phyloP scores from a whole-genome alignment of 2,797 vertebrate species.

The Arctocebus calabarensis region DNA sequence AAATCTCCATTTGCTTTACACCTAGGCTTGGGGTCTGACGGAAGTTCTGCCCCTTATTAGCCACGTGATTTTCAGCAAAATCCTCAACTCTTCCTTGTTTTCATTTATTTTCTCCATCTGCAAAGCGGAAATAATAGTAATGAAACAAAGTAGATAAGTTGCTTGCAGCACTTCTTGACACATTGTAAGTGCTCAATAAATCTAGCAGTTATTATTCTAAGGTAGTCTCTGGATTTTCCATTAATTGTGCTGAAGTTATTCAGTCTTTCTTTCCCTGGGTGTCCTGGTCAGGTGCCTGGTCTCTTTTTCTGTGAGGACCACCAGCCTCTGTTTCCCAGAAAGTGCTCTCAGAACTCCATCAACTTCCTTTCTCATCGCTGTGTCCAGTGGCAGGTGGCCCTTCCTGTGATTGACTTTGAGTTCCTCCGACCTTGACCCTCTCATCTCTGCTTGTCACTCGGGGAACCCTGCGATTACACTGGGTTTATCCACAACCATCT shows the following conservation, averaged over 20 bases:
- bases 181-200: too few relatives aligned
- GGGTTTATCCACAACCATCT: neutral
- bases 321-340: neutral
- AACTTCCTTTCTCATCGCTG: neutral
- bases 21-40: neutral
- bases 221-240: neutral
- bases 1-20: neutral
- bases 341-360: neutral
- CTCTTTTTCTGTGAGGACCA: neutral
- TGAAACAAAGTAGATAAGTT: neutral
- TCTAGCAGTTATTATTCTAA: neutral
- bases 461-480: neutral
- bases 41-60: too few relatives aligned
- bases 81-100: neutral
- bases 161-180: neutral
- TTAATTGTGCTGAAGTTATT: neutral
- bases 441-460: neutral
- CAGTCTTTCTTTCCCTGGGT: neutral
- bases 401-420: neutral
- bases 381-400: fast-evolving
- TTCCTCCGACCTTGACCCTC: neutral
- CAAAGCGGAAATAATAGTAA: neutral
- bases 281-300: neutral
- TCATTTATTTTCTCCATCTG: neutral
- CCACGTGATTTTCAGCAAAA: neutral